Conservation (phyloP, 1,140 invertebrate species). For the Drosophila sturtevanti region DNA sequence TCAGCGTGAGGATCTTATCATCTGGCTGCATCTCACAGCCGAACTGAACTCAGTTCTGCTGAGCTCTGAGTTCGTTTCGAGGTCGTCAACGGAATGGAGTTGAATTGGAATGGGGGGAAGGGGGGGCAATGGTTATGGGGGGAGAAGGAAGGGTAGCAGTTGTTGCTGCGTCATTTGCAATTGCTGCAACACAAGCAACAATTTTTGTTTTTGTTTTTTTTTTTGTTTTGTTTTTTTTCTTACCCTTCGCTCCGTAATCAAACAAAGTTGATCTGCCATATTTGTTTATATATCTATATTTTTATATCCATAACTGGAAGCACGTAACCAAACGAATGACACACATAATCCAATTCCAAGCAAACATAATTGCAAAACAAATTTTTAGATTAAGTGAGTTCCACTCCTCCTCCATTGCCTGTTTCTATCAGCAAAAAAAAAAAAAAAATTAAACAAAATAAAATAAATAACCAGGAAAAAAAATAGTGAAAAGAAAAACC, state of each 20-base stretch:
- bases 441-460: slow-evolving; percentile 3
- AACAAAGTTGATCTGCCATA: slow-evolving; percentile 69
- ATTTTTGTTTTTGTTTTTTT: neutral
- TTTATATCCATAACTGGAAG: slow-evolving; percentile 70
- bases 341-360: slow-evolving; percentile 37
- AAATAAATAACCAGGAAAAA: slow-evolving; percentile 21
- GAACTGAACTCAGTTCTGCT: slow-evolving; percentile 48
- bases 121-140: slow-evolving; percentile 20
- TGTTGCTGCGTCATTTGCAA: slow-evolving; percentile 64
- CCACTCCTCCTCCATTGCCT: neutral
- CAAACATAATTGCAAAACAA: slow-evolving; percentile 72
- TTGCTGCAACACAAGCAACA: slow-evolving; percentile 38
- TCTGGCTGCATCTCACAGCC: slow-evolving; percentile 41
- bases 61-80: slow-evolving; percentile 23
- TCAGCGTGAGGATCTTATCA: slow-evolving; percentile 80
- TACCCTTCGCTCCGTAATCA: slow-evolving; percentile 51
- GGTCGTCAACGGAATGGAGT: slow-evolving; percentile 14
- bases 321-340: slow-evolving; percentile 68
- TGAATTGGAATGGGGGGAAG: too few relatives aligned
- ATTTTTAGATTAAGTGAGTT: slow-evolving; percentile 30
- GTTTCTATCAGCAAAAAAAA: slow-evolving; percentile 1
- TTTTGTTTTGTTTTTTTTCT: too few relatives aligned
- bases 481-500: slow-evolving; percentile 32
- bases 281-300: slow-evolving; percentile 59
- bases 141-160: neutral